Base-by-base conservation (phyloP, 2,888 invertebrate genomes). In the Sphecodes monilicornis region DNA sequence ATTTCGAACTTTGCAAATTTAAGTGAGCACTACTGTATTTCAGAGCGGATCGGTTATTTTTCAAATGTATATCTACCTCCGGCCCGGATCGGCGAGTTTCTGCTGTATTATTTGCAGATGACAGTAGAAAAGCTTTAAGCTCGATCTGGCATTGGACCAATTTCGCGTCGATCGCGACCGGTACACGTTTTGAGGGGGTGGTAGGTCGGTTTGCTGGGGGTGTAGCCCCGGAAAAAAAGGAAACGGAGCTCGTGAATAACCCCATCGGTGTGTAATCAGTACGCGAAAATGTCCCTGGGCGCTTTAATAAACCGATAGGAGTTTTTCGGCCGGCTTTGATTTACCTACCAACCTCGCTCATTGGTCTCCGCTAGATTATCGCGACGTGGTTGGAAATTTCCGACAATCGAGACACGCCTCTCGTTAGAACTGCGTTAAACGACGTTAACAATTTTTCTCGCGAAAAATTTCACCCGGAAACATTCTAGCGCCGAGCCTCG, bases 221-320 rank as follows among this genome's bases (percentile, higher is more conserved):
- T 5, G 46, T 13, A 54, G 22, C 18, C 43, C 29, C 22, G 43
- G 41, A 43, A 86, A 89, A 79, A 76, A 84, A 84, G 81, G 86
- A 87, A 87, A 90, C 82, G 84, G 82, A 86, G 82, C 68, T 88
- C 82, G 87, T 85, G 90, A 90, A 91, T 90, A 91, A 90, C 82
- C 80, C 89, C 83, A 91, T 91, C 84, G 86, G 81, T 83, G 85
- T 91, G 91, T 91, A 90, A 90, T 90, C 89, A 87, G 85, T 82
- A 84, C 86, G 76, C 60, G 88, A 84, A 86, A 87, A 91, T 90
- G 82, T 90, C 85, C 90, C 84, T 68, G 64, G 88, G 82, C 88
- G 89, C 78, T 90, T 89, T 90, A 90, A 90, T 90, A 89, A 90
- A 90, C 88, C 89, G 89, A 89, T 89, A 89, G 76, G 71, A 82